Percentiles rank a stretch among this genome's conserved stretches.
These are phyloP conservation scores for Ischnura elegans DNA, from an alignment of 2,888 invertebrate species.

Conservation along the genomic window DNA sequence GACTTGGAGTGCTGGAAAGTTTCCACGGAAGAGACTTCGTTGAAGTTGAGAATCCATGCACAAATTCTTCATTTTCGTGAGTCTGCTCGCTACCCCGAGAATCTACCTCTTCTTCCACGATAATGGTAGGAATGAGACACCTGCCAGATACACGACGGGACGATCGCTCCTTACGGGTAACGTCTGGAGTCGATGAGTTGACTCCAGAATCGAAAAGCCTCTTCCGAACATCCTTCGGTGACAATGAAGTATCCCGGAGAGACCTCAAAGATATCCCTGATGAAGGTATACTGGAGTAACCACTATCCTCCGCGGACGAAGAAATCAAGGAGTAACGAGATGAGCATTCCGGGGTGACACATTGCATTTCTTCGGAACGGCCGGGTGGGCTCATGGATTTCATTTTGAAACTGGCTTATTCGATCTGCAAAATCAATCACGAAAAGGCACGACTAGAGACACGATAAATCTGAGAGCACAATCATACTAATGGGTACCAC, in stretches of 20 bases:
- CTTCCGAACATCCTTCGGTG: conserved; percentile 28
- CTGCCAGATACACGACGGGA: conserved; percentile 16
- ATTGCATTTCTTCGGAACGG: background rate
- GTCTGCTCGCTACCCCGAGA: background rate
- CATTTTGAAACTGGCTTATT: too few species aligned
- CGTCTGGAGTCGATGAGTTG: conserved; percentile 1
- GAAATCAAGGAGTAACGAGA: background rate
- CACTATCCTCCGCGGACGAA: conserved; percentile 1
- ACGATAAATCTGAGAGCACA: background rate
- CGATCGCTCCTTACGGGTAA: background rate
- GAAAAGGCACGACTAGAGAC: background rate
- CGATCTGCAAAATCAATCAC: background rate
- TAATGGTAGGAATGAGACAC: background rate
- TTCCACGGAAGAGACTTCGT: background rate
- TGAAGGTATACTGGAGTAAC: conserved; percentile 36
- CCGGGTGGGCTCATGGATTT: background rate
- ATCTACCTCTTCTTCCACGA: conserved; percentile 12
- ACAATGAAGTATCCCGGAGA: conserved; percentile 3
- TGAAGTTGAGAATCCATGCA: conserved; percentile 1
- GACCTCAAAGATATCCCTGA: background rate
- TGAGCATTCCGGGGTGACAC: conserved; percentile 33
- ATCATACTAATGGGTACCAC: too few species aligned
- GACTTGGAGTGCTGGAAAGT: background rate
- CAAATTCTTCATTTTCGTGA: background rate
- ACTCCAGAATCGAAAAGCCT: conserved; percentile 10